Percentiles rank a stretch among this genome's conserved stretches.
Evolutionary conservation across 2,797 vertebrate species (phyloP).

Genomic region (Microctenopoma lineatum): DNA sequence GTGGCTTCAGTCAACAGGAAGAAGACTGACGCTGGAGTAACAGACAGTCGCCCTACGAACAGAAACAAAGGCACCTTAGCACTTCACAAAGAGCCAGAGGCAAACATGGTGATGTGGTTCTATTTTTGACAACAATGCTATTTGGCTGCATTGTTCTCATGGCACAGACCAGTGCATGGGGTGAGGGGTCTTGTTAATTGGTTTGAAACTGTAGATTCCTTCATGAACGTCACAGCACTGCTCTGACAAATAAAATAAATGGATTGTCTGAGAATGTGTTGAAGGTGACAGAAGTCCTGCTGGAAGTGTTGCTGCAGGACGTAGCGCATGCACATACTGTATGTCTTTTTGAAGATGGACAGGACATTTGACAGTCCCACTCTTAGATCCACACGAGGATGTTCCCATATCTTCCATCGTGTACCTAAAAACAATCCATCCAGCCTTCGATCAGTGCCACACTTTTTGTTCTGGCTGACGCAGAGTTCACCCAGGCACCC

Average conservation of each 20-base stretch:
- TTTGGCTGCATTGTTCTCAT: slow-evolving; percentile 62
- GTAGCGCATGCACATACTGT: neutral
- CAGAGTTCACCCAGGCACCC: neutral
- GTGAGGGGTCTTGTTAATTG: slow-evolving; percentile 22
- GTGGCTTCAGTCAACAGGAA: slow-evolving; percentile 70
- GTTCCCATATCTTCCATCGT: slow-evolving; percentile 22
- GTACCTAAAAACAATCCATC: slow-evolving; percentile 13
- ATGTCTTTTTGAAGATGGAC: slow-evolving; percentile 19
- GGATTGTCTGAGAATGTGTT: slow-evolving; percentile 1
- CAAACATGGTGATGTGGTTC: slow-evolving; percentile 41
- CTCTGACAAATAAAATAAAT: neutral
- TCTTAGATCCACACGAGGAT: slow-evolving; percentile 25
- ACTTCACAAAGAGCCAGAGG: slow-evolving; percentile 45
- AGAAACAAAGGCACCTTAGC: slow-evolving; percentile 61
- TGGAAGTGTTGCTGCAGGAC: neutral
- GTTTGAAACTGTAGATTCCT: slow-evolving; percentile 22
- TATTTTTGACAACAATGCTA: slow-evolving; percentile 65
- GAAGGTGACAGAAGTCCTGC: neutral
- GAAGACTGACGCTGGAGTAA: slow-evolving; percentile 39
- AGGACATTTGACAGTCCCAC: slow-evolving; percentile 1
- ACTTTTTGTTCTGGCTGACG: slow-evolving; percentile 21
- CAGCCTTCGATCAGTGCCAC: slow-evolving; percentile 8
- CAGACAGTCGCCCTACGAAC: slow-evolving; percentile 33
- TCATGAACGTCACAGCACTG: neutral
- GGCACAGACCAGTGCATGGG: slow-evolving; percentile 4